These are phyloP conservation scores for Drosophila heteroneura DNA, from an alignment of 2,888 invertebrate genomes.

Conservation along the genomic window DNA sequence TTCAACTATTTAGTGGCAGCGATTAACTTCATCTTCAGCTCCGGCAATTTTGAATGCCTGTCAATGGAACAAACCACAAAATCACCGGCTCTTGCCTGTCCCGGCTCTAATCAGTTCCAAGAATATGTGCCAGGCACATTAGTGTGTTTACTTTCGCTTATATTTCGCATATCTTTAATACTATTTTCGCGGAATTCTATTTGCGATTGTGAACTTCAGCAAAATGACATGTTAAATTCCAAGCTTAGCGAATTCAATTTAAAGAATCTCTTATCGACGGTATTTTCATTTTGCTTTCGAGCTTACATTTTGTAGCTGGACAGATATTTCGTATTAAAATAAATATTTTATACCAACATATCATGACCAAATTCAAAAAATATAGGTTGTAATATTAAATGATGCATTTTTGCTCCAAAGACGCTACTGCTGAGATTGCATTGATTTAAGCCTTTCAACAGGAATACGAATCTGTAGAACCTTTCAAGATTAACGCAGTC, in stretches of 20 bases:
- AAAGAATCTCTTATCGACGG: not conserved
- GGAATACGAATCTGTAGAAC: too few relatives aligned
- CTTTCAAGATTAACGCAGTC: too few relatives aligned
- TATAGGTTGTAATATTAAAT: too few relatives aligned
- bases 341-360: too few relatives aligned
- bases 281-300: too few relatives aligned
- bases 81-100: too few relatives aligned
- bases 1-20: constrained; percentile 72
- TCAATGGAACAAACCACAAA: not conserved
- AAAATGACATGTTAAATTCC: not conserved
- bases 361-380: accelerated
- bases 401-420: too few relatives aligned
- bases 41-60: constrained; percentile 1
- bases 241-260: not conserved
- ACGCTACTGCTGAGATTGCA: too few relatives aligned
- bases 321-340: too few relatives aligned
- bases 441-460: too few relatives aligned
- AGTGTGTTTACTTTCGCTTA: not conserved
- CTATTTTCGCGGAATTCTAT: not conserved
- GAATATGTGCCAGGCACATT: not conserved
- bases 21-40: constrained; percentile 36
- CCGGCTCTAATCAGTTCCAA: constrained; percentile 12
- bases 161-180: not conserved
- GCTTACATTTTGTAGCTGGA: too few relatives aligned
- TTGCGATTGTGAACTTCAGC: not conserved